phyloP scores from a whole-genome alignment of 2,797 vertebrate species.

The Spea hammondii region DNA sequence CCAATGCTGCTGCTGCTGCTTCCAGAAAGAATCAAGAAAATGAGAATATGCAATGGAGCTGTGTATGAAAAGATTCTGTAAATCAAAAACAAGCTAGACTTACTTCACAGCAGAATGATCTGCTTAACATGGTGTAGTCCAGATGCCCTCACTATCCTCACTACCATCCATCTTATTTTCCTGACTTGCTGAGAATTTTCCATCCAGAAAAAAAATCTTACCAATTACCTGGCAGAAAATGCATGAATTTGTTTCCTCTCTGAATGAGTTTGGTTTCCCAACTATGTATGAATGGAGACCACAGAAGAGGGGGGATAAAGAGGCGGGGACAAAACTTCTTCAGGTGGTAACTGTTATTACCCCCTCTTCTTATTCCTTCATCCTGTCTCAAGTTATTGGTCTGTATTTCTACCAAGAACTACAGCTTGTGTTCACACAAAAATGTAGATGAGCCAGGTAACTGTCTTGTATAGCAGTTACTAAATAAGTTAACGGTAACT shows the following conservation, averaged over 20 bases:
- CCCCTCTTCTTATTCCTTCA: conserved; percentile 37
- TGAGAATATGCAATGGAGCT: conserved; percentile 9
- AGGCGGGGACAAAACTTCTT: not conserved
- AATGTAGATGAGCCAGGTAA: conserved; percentile 2
- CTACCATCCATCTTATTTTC: conserved; percentile 11
- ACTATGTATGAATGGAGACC: not conserved
- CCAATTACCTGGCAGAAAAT: conserved; percentile 16
- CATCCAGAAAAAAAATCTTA: conserved; percentile 5
- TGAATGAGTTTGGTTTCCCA: not conserved
- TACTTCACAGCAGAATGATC: conserved; percentile 12
- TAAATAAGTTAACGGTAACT: not conserved
- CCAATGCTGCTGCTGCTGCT: conserved; percentile 2
- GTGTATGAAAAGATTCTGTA: conserved; percentile 5
- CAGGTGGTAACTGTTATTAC: conserved; percentile 5
- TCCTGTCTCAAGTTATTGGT: conserved; percentile 18
- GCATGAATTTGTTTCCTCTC: conserved; percentile 9
- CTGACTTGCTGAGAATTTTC: conserved; percentile 36
- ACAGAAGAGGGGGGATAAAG: not conserved
- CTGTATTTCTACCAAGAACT: not conserved
- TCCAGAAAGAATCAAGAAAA: not conserved
- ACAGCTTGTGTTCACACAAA: conserved; percentile 5
- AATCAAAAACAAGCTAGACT: conserved; percentile 17
- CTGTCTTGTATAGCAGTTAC: not conserved
- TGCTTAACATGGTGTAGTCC: conserved; percentile 13
- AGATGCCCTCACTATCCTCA: conserved; percentile 9